Percentiles rank a stretch among this genome's conserved stretches.
These are phyloP conservation scores for Pongo abelii DNA, from an alignment of 2,113 vertebrate species.

Conservation along the genomic window DNA sequence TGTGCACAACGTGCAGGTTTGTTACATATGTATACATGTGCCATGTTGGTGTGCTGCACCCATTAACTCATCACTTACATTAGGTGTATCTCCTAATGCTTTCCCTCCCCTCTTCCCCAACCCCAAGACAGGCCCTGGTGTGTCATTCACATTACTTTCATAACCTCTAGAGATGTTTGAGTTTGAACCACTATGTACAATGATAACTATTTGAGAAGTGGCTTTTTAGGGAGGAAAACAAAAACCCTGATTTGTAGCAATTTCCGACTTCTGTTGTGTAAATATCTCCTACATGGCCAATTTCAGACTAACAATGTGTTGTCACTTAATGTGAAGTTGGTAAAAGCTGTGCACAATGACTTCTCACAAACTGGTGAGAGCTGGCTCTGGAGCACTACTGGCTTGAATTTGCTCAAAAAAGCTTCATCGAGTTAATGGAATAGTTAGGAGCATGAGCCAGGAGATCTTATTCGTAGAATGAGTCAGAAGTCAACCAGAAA, in stretches of 20 bases:
- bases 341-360: not conserved
- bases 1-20: too few species aligned
- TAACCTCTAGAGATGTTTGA: not conserved
- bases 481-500: conserved; percentile 59
- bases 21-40: too few species aligned
- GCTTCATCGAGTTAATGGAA: not conserved
- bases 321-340: not conserved
- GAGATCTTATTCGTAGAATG: not conserved
- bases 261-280: conserved; percentile 39
- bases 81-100: too few species aligned
- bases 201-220: conserved; percentile 13
- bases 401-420: not conserved
- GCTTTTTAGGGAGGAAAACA: not conserved
- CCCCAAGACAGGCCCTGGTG: too few species aligned
- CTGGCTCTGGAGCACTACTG: not conserved
- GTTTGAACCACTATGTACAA: not conserved
- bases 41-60: too few species aligned
- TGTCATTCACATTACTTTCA: not conserved
- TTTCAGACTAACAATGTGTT: conserved; percentile 31
- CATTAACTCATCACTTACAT: too few species aligned
- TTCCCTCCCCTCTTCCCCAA: too few species aligned
- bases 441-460: not conserved
- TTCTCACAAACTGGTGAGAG: not conserved
- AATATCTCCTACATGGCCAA: not conserved
- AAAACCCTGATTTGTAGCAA: not conserved